Percentiles rank a stretch among this genome's conserved stretches.
These are phyloP conservation scores for Piscicola geometra DNA, from an alignment of 2,888 invertebrate genomes.

Conservation along the genomic window DNA sequence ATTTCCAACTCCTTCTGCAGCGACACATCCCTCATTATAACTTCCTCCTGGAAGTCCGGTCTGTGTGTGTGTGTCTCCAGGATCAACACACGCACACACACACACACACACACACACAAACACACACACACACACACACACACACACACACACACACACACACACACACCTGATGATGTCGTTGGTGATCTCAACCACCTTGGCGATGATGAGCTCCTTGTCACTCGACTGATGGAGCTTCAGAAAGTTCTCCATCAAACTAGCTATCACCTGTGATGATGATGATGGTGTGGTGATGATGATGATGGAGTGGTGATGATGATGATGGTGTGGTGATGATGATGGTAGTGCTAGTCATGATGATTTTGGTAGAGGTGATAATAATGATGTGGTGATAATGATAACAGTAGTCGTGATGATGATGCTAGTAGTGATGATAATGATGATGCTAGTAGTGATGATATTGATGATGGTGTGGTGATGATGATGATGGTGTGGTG, in stretches of 20 bases:
- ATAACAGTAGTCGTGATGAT: no score
- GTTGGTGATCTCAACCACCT: no score
- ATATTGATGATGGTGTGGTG: neutral
- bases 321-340: slow-evolving; percentile 10
- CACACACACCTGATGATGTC: no score
- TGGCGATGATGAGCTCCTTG: no score
- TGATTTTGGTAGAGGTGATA: no score
- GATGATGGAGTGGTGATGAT: no score
- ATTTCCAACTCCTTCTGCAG: neutral
- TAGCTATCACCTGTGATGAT: no score
- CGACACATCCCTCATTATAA: neutral
- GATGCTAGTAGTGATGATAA: no score
- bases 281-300: neutral
- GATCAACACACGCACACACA: slow-evolving; percentile 5
- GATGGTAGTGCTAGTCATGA: neutral
- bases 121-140: slow-evolving; percentile 19
- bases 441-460: no score
- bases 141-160: slow-evolving; percentile 2
- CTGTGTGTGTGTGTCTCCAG: neutral
- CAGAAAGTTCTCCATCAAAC: no score
- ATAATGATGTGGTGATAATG: no score
- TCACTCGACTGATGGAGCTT: no score
- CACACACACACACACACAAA: slow-evolving; percentile 14
- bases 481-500: neutral
- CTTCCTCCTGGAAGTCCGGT: neutral